Evolutionary conservation across 37 sponge, comb jelly and placozoan genomes (phyloP).

Genomic region (Crambe crambe): DNA sequence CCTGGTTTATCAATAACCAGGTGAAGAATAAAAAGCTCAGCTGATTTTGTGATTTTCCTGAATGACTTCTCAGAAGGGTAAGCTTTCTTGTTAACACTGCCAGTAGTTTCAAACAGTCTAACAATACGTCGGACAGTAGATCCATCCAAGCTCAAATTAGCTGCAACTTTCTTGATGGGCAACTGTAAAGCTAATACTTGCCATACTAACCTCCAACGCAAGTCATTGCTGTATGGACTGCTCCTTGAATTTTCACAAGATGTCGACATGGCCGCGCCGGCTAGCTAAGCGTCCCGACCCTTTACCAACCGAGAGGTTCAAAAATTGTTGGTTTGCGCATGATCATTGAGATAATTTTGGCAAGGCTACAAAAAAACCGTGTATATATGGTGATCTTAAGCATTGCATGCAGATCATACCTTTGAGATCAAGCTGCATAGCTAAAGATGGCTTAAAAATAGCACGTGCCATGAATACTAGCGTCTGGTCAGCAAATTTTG

Average conservation of each 20-base stretch:
- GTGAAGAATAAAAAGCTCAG: constrained; percentile 25
- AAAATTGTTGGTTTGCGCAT: too few relatives aligned
- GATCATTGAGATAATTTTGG: too few relatives aligned
- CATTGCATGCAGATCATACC: too few relatives aligned
- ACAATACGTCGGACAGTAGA: constrained; percentile 22
- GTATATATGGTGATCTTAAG: too few relatives aligned
- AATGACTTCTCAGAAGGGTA: constrained; percentile 10
- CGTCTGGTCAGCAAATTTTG: too few relatives aligned
- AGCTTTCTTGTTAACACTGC: constrained; percentile 16
- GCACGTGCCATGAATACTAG: too few relatives aligned
- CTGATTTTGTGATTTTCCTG: constrained; percentile 18
- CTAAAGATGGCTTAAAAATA: too few relatives aligned
- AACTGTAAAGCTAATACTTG: constrained; percentile 10
- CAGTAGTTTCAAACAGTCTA: constrained; percentile 12
- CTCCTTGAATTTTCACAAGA: neutral
- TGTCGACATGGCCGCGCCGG: too few relatives aligned
- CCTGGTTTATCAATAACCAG: constrained; percentile 31
- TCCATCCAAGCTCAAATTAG: constrained; percentile 26
- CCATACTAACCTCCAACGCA: constrained; percentile 46
- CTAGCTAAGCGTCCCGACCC: too few relatives aligned
- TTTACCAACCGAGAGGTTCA: too few relatives aligned
- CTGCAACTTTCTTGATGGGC: neutral
- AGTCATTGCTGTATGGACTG: constrained; percentile 38
- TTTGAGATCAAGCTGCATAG: too few relatives aligned
- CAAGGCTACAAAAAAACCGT: too few relatives aligned